These are phyloP conservation scores for Amblyopsis hoosieri DNA, from an alignment of 2,797 vertebrate genomes.

Conservation along the genomic window DNA sequence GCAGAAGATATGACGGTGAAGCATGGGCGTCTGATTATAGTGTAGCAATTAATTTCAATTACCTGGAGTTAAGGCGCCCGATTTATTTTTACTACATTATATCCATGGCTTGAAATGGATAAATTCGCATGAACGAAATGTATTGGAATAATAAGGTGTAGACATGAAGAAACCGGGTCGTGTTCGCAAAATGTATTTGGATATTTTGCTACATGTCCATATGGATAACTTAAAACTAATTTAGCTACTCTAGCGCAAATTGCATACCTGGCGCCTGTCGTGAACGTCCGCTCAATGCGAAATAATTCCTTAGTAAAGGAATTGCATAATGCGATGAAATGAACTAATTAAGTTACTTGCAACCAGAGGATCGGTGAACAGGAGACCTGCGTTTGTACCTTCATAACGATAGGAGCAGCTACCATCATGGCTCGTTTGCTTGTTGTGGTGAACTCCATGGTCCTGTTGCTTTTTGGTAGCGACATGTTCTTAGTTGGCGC, in stretches of 20 bases:
- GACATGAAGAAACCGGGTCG: conserved; percentile 39
- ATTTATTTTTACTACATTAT: background rate
- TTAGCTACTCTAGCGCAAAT: conserved; percentile 41
- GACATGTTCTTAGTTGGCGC: conserved; percentile 89
- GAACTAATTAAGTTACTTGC: conserved; percentile 38
- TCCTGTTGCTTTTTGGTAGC: conserved; percentile 91
- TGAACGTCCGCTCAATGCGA: background rate
- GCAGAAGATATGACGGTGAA: too few species aligned
- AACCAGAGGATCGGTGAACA: conserved; percentile 21
- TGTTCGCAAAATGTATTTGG: conserved; percentile 49
- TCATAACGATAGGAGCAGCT: conserved; percentile 32
- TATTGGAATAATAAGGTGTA: conserved; percentile 43
- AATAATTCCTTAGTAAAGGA: conserved; percentile 15
- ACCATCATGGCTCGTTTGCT: conserved; percentile 82
- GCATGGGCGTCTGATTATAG: too few species aligned
- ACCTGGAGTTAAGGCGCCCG: conserved; percentile 5
- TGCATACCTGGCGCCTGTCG: background rate
- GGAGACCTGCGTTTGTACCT: conserved; percentile 31
- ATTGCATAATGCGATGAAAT: conserved; percentile 36
- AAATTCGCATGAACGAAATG: conserved; percentile 36
- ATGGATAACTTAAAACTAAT: conserved; percentile 27
- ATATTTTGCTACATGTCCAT: conserved; percentile 37
- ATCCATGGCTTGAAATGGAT: background rate
- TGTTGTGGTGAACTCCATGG: conserved; percentile 81
- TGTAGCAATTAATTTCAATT: conserved; percentile 9